Conservation (phyloP, 2,113 vertebrate genomes). For the Gallinago paraguaiae region DNA sequence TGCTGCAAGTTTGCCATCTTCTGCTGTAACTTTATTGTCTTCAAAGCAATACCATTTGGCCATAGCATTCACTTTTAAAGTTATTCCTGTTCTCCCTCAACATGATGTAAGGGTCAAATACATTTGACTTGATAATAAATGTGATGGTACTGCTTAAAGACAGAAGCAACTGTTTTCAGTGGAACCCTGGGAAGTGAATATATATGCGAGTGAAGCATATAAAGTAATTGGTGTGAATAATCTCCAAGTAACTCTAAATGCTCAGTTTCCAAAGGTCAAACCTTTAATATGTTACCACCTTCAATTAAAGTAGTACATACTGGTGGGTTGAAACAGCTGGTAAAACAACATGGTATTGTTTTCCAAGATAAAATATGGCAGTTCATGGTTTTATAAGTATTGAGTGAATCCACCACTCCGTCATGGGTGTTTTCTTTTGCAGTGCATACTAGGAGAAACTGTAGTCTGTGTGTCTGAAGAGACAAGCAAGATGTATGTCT, state of each 20-base stretch:
- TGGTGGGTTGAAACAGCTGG: not conserved
- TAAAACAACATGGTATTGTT: not conserved
- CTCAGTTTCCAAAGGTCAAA: not conserved
- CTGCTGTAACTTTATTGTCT: not conserved
- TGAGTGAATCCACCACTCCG: not conserved
- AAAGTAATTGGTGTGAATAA: not conserved
- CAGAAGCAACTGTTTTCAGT: not conserved
- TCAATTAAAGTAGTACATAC: not conserved
- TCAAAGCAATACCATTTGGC: not conserved
- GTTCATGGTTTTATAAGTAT: not conserved
- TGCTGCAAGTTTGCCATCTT: not conserved
- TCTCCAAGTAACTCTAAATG: not conserved
- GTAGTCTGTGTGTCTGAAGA: not conserved
- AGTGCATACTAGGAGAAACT: not conserved
- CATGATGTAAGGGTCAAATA: not conserved
- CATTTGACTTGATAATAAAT: not conserved
- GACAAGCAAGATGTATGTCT: constrained; percentile 32
- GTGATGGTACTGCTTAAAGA: not conserved
- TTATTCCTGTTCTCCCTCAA: not conserved
- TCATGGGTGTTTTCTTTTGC: constrained; percentile 21
- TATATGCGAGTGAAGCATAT: not conserved
- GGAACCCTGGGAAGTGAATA: not conserved
- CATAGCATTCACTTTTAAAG: not conserved
- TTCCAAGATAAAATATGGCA: not conserved
- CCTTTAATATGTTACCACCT: not conserved